Evolutionary conservation across 1,140 invertebrate genomes (phyloP), one percentile per base, ranked within the genome.

Genomic region (Babylonia areolata): DNA sequence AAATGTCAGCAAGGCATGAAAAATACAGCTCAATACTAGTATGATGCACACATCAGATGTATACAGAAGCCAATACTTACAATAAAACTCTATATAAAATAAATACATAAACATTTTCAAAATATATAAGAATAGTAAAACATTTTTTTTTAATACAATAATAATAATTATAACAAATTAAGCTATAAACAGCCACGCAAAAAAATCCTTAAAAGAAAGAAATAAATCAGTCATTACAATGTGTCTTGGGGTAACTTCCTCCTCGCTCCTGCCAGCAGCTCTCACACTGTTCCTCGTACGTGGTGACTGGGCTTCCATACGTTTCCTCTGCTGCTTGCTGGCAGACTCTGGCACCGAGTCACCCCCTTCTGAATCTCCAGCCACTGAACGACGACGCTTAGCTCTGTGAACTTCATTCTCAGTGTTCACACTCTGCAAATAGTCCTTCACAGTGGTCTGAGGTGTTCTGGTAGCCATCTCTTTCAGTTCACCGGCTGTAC

Each of bases 241-340:
- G 20, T 80, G 78, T 35, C 78, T 80, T 15, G 78, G 78, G 5
- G 78, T 80, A 31, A 80, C 42, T 20, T 80, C 78, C 46, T 54
- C 78, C n/a, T 54, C 35, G 42, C 28, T 28, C 40, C 42, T 40
- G 17, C 23, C 37, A 37, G 9, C 35, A 28, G 35, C 35, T 77
- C 75, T 51, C n/a, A 51, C 20, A 33, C 78, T 80, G 78, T 33
- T 23, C 23, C 28, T 35, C 28, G 23, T 51, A 15, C 78, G 78
- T n/a, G 78, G 78, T 33, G 78, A 42, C 17, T 31, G 31, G 23
- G 58, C 23, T 23, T 64, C 58, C 58, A 12, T 64, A 6, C 28
- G 15, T 64, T 64, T 64, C 58, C 28, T 12, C 23, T 51, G 46
- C 46, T 51, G 46, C 46, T 51, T 51, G 46, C 46, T 33, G 33